Conservation (phyloP, 2,797 vertebrate genomes). For the Alfaro cultratus region DNA sequence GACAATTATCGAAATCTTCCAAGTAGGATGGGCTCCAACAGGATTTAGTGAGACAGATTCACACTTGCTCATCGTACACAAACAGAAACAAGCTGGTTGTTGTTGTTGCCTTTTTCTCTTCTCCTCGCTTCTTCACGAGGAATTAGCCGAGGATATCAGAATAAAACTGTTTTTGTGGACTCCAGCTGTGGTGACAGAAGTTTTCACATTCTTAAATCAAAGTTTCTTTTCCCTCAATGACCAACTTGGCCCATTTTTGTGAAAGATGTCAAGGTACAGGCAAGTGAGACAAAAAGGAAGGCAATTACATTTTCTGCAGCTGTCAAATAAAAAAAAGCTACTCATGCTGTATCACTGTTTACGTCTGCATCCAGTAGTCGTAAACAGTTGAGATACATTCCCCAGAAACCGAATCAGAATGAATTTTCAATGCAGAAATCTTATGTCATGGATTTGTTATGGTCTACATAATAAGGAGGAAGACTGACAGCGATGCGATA, state of each 20-base stretch:
- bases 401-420: not conserved
- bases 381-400: too few species aligned
- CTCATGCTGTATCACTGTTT: not conserved
- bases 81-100: conserved; percentile 5
- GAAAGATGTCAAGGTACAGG: not conserved
- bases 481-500: not conserved
- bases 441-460: not conserved
- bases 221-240: conserved; percentile 31
- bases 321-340: not conserved
- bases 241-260: conserved; percentile 15
- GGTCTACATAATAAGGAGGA: not conserved
- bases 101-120: conserved; percentile 3
- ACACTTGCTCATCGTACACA: conserved; percentile 8
- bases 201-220: conserved; percentile 48
- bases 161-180: conserved; percentile 21
- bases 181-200: conserved; percentile 51
- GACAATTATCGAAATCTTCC: conserved; percentile 63
- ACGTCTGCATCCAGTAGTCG: not conserved
- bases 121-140: conserved; percentile 31
- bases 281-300: conserved; percentile 7
- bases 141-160: conserved; percentile 53
- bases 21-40: conserved; percentile 58
- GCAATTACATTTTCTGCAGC: conserved; percentile 8
- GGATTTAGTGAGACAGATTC: conserved; percentile 47
- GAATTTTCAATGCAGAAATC: not conserved